A percentile compares a stretch with the other conserved stretches of the same genome.
Evolutionary conservation across 2,888 invertebrate species (phyloP).

Genomic region (Pelosia muscerda): DNA sequence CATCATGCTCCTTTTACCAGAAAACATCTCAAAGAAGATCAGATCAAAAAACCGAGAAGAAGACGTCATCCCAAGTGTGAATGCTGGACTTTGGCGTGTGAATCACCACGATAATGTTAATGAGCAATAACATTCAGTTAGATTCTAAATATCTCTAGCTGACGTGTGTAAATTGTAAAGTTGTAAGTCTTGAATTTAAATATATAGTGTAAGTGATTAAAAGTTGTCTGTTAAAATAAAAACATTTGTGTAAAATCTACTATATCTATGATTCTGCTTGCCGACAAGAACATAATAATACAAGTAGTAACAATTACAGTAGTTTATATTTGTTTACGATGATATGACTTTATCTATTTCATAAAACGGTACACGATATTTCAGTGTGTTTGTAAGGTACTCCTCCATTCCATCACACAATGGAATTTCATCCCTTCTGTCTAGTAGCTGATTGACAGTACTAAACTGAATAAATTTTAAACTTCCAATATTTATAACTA

Average conservation of each 20-base stretch:
- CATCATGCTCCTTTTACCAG: background rate
- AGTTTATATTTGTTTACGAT: background rate
- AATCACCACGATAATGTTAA: background rate
- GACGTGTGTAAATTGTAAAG: background rate
- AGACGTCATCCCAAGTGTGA: slow-evolving; percentile 50
- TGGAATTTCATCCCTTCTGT: too few relatives aligned
- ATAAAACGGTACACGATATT: too few relatives aligned
- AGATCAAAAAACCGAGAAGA: slow-evolving; percentile 49
- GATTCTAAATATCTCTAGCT: background rate
- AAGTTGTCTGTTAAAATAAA: background rate
- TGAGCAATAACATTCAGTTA: background rate
- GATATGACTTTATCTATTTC: background rate
- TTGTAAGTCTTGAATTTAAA: background rate
- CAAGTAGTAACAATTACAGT: background rate
- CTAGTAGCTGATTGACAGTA: too few relatives aligned
- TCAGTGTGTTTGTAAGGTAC: too few relatives aligned
- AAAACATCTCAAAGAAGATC: background rate
- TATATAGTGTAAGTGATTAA: background rate
- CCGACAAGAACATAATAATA: background rate
- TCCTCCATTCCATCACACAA: too few relatives aligned
- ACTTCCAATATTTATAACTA: too few relatives aligned
- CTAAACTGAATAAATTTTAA: too few relatives aligned
- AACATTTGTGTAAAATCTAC: background rate
- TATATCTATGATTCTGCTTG: background rate
- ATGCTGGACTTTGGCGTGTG: slow-evolving; percentile 17